Evolutionary conservation across 1,140 invertebrate genomes (phyloP).

Genomic region (Bombus turneri): DNA sequence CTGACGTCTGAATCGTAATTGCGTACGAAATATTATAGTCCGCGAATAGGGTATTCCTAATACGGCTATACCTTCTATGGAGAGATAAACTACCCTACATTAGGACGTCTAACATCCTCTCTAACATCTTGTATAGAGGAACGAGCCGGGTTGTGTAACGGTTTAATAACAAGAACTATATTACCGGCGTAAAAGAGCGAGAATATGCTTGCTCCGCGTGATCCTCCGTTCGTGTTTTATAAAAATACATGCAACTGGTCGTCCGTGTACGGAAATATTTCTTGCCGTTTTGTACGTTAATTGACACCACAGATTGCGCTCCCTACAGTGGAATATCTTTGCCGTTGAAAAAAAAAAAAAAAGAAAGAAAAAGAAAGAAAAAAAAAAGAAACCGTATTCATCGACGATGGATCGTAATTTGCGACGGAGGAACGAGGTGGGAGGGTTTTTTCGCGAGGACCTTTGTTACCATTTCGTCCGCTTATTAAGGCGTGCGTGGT

Average conservation of each 20-base stretch:
- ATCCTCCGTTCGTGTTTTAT: background rate
- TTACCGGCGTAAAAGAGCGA: constrained; percentile 37
- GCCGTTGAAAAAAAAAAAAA: too few relatives aligned
- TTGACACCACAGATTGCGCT: background rate
- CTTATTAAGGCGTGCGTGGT: background rate
- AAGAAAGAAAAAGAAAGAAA: rapidly evolving
- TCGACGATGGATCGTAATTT: constrained; percentile 10
- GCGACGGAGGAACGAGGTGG: background rate
- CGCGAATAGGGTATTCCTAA: constrained; percentile 13
- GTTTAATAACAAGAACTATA: constrained; percentile 55
- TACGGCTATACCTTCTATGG: constrained; percentile 18
- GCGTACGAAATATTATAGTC: constrained; percentile 56
- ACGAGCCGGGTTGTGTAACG: constrained; percentile 58
- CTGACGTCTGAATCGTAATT: constrained; percentile 68
- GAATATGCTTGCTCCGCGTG: background rate
- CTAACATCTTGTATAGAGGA: constrained; percentile 34
- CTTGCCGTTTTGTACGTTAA: constrained; percentile 22
- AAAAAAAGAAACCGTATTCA: background rate
- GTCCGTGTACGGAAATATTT: background rate
- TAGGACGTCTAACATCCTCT: constrained; percentile 56
- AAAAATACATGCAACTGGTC: background rate
- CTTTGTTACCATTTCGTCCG: background rate
- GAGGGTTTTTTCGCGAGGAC: background rate
- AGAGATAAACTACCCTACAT: constrained; percentile 52
- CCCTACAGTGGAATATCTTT: background rate